Conservation (phyloP, 1,140 invertebrate genomes). For the Chrysomallon squamiferum region DNA sequence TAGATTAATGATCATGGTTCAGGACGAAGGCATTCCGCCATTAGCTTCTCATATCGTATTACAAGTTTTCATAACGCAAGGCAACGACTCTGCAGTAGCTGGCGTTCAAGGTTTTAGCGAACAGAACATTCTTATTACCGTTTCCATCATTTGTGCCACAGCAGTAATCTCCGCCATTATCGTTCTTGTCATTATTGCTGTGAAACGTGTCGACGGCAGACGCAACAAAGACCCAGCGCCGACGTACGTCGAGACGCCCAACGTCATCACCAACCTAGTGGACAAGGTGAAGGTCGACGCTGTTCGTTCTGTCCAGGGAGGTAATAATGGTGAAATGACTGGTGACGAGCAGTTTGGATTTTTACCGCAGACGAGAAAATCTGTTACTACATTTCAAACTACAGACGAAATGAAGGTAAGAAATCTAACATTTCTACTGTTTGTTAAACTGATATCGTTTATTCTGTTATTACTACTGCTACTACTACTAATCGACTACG, state of each 20-base stretch:
- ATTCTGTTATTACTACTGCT: too few species aligned
- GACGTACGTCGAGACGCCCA: constrained; percentile 16
- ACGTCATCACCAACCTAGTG: constrained; percentile 12
- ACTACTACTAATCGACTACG: too few species aligned
- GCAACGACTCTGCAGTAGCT: constrained; percentile 16
- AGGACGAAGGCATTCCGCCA: constrained; percentile 27
- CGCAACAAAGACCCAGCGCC: constrained; percentile 1
- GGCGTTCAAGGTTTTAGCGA: constrained; percentile 4
- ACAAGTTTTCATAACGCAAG: constrained; percentile 20
- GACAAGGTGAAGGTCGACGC: constrained; percentile 27
- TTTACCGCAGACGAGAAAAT: not conserved
- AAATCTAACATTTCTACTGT: too few species aligned
- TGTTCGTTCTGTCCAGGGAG: constrained; percentile 12
- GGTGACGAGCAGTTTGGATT: constrained; percentile 4
- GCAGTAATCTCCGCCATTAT: constrained; percentile 44
- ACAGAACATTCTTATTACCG: constrained; percentile 47
- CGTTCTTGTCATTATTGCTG: constrained; percentile 45
- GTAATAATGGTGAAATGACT: not conserved
- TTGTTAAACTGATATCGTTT: too few species aligned
- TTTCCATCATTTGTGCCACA: constrained; percentile 46
- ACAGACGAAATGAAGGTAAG: too few species aligned
- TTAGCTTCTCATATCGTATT: constrained; percentile 20
- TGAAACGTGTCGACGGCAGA: constrained; percentile 33
- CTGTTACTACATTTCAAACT: too few species aligned
- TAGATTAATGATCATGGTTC: constrained; percentile 30